Evolutionary conservation across 2,888 invertebrate genomes (phyloP), one percentile per base, ranked within the genome.

Genomic region (Eilema depressum): DNA sequence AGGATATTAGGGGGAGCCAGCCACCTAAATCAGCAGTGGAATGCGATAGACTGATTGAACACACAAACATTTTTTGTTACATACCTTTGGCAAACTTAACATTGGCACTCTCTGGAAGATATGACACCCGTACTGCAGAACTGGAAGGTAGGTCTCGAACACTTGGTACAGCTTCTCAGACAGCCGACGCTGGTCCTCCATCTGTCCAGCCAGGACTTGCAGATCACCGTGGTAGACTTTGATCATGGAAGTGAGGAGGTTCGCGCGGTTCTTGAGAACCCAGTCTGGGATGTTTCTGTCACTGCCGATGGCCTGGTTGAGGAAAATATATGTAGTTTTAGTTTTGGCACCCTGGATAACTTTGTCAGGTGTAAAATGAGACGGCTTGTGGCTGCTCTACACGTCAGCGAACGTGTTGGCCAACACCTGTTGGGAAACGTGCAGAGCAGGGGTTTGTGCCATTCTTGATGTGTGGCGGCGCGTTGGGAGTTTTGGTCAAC

Each of bases 91-190:
- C 82, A 98, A 96, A 85, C 97, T 97, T 76, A 98, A 93, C 90
- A 97, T 97, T 20, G 98, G 98, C 80, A 98, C 96, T 83, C 98
- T 96, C 78, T 98, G 97, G 90, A 98, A 98, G 78, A 98, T 96
- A 89, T 98, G 98, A 65, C 98, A 97, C 64, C 97, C 97, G 84
- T 97, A 97, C 88, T 98, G 97, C 75, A 98, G 95, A 86, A 98
- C 97, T 28, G 98, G 98, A 68, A 98, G 96, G 91, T 98, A 98
- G n/a, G 98, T 97, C 92, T 98, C 98, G 91, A 98, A 97, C 85
- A 98, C 97, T 86, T 97, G 97, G 90, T 97, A 97, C 73, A 99
- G 94, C 88, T 98, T 98, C 82, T 97, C 97, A 0, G 94, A 86
- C 1, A 95, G 85, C 0, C 93, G 96, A 53, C 93, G 92, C 77